These are phyloP conservation scores for Leptopilina drosophilae DNA, from an alignment of 2,888 invertebrate genomes.

Conservation along the genomic window DNA sequence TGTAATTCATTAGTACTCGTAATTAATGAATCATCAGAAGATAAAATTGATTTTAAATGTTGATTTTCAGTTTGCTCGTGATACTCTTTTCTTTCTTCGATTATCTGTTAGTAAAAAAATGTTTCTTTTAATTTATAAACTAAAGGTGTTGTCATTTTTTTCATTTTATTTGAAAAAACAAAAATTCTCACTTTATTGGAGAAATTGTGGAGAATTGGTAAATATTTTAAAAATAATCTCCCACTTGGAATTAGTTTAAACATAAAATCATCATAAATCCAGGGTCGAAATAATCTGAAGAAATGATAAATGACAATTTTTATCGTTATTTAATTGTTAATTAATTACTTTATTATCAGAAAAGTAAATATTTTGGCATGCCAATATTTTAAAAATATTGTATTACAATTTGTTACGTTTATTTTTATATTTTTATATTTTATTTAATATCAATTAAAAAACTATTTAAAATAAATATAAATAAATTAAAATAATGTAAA, in stretches of 20 bases:
- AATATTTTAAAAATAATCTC: conserved; percentile 44
- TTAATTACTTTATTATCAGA: not conserved
- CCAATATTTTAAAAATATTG: too few relatives aligned
- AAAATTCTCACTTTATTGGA: conserved; percentile 33
- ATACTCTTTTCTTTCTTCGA: conserved; percentile 51
- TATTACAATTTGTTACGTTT: too few relatives aligned
- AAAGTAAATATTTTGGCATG: not conserved
- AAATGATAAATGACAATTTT: not conserved
- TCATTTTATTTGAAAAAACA: not conserved
- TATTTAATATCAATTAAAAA: too few relatives aligned
- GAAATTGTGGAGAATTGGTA: conserved; percentile 53
- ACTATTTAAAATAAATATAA: too few relatives aligned
- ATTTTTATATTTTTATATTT: too few relatives aligned
- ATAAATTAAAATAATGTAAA: too few relatives aligned
- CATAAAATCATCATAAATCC: conserved; percentile 47
- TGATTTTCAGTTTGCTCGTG: conserved; percentile 43
- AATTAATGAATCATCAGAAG: not conserved
- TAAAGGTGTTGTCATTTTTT: not conserved
- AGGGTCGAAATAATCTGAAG: conserved; percentile 49
- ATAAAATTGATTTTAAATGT: conserved; percentile 43
- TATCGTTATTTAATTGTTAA: too few relatives aligned
- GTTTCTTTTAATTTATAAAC: not conserved
- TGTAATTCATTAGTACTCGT: not conserved
- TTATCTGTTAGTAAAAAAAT: conserved; percentile 42
- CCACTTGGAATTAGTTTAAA: conserved; percentile 52